Evolutionary conservation across 2,797 vertebrate species (phyloP).

Genomic region (Buceros bicornis): DNA sequence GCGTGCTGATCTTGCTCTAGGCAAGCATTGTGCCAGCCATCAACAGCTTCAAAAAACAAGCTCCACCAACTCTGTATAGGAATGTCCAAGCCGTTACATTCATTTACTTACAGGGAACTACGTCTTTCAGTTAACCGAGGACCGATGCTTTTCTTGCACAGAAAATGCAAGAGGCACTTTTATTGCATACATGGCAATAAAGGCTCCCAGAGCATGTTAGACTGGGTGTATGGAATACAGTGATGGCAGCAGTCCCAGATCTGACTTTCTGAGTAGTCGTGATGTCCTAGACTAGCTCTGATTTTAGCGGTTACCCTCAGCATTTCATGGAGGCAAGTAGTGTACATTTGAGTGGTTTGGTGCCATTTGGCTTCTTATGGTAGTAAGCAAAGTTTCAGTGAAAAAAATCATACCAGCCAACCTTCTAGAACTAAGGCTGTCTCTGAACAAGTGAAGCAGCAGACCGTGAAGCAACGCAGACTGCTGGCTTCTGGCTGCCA

Average conservation of each 20-base stretch:
- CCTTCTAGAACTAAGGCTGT: background rate
- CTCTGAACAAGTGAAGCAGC: background rate
- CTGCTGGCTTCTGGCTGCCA: background rate
- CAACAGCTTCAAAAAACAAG: background rate
- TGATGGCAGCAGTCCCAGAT: background rate
- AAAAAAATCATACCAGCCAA: background rate
- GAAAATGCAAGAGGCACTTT: too few species aligned
- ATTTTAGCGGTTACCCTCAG: background rate
- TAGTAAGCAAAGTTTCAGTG: background rate
- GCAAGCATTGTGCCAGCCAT: background rate
- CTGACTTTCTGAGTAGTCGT: background rate
- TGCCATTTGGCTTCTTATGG: background rate
- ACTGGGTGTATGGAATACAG: background rate
- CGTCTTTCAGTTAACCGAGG: background rate
- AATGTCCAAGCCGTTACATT: background rate
- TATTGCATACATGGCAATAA: background rate
- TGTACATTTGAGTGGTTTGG: background rate
- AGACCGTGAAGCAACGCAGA: background rate
- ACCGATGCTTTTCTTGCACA: background rate
- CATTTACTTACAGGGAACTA: background rate
- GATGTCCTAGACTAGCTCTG: background rate
- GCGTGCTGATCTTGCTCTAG: background rate
- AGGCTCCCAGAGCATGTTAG: background rate
- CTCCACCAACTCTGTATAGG: background rate
- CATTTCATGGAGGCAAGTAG: background rate